These are phyloP conservation scores for Orchesellides sinensis DNA, from an alignment of 2,888 invertebrate genomes.

Conservation along the genomic window DNA sequence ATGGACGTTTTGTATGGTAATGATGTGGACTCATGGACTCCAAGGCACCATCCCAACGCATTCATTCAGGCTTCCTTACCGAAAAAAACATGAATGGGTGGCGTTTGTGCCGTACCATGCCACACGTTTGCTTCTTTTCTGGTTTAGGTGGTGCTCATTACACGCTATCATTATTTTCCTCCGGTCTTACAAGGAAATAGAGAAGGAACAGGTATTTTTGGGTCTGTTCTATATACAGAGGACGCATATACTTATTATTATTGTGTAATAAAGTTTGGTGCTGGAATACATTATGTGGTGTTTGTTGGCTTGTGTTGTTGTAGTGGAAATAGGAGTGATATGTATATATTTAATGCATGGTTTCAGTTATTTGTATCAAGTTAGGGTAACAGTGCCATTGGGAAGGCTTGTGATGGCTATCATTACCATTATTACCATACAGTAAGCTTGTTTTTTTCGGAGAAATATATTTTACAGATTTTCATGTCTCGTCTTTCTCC, in stretches of 20 bases:
- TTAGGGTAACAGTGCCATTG: conserved; percentile 9
- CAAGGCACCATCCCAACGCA: conserved; percentile 28
- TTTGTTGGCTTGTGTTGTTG: not conserved
- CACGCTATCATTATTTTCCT: not conserved
- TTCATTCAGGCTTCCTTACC: conserved; percentile 1
- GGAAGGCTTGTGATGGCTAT: conserved; percentile 55
- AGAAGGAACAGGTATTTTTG: conserved; percentile 2
- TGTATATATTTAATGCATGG: not conserved
- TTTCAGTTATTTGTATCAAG: no score
- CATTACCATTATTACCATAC: conserved; percentile 37
- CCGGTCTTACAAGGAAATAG: not conserved
- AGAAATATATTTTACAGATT: conserved; percentile 23
- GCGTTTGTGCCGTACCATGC: conserved; percentile 2
- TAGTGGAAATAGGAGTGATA: not conserved
- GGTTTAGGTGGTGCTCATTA: conserved; percentile 5
- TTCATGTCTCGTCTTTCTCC: not conserved
- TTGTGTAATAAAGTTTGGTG: not conserved
- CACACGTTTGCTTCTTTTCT: conserved; percentile 4
- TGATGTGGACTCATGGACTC: conserved; percentile 50
- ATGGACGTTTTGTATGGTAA: conserved; percentile 56
- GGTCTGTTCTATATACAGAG: not conserved
- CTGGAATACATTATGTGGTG: not conserved
- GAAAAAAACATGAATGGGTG: conserved; percentile 1
- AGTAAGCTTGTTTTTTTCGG: conserved; percentile 7
- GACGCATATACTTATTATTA: not conserved